Base-by-base conservation (phyloP, 2,797 vertebrate species). In the Sebastes flavidus region DNA sequence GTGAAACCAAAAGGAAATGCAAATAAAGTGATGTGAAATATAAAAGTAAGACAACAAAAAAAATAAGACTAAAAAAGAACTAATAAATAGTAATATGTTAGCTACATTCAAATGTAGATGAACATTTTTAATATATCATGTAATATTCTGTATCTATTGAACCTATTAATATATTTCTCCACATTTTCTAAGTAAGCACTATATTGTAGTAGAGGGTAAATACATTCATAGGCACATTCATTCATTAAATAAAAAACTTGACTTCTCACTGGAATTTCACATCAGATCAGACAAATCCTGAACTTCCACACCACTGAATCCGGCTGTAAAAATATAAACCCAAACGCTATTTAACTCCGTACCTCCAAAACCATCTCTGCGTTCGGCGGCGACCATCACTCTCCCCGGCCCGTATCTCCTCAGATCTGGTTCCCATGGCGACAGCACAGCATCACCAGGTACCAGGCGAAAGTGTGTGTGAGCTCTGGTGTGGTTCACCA, bases 401-500 rank as follows among this genome's bases (percentile, higher is more conserved):
- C 92, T 97, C 83, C 97, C 97, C 1, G 97, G 97, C 5, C 96
- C 96, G 0, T 96, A 97, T 74, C 90, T 93, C 63, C 67, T 90
- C 80, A 81, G 60, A 2, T 92, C 90, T 62, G 92, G 88, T 80
- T 96, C 96, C 96, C 96, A 97, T 5, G 96, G 96, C 4, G 97
- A 97, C 88, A 98, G 87, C 8, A 98, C 96, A 30, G 95, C 94
- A 83, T 97, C 95, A 16, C 97, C 97, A 1, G 96, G 96, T 30
- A 84, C 58, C 52, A 97, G 60, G 12, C 8, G 92, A 49, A 84
- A 85, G 49, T 81, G 88, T 13, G 81, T 82, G 80, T 88, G 83
- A 5, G 89, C 86, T 0, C 91, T 90, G 0, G 81, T 83, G 25
- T 94, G 91, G 13, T 89, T 94, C 82, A 97, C 67, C 73, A 97